phyloP scores from a whole-genome alignment of 2,888 invertebrate genomes.

The Meta bourneti region DNA sequence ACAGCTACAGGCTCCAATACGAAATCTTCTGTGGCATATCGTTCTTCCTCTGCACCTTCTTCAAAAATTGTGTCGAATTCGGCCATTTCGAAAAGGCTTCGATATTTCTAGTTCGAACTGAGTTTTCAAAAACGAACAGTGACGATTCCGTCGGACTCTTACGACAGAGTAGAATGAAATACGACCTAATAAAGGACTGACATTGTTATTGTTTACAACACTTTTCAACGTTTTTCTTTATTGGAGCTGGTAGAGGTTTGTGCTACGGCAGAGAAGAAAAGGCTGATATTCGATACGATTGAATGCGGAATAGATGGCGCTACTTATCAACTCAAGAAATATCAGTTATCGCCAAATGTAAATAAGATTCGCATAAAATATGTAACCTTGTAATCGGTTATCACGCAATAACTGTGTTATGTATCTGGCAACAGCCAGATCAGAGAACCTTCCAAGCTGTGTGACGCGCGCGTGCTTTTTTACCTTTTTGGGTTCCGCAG shows the following conservation, averaged over 20 bases:
- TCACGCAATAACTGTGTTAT: constrained; percentile 9
- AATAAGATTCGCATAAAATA: neutral
- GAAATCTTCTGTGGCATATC: constrained; percentile 83
- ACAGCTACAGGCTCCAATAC: constrained; percentile 91
- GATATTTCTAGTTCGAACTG: neutral
- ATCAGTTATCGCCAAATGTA: neutral
- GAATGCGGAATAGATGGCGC: neutral
- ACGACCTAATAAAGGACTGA: neutral
- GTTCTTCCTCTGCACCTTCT: constrained; percentile 91
- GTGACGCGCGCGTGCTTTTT: constrained; percentile 31
- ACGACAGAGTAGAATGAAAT: neutral
- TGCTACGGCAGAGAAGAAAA: neutral
- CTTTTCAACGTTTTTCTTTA: neutral
- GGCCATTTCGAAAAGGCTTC: constrained; percentile 85
- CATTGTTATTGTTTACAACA: constrained; percentile 1
- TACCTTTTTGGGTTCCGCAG: too few relatives aligned
- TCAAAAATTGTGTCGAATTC: constrained; percentile 98
- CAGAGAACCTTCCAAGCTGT: constrained; percentile 59
- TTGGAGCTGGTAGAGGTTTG: neutral
- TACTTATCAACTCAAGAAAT: too few relatives aligned
- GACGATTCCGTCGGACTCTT: neutral
- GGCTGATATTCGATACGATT: neutral
- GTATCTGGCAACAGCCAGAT: constrained; percentile 66
- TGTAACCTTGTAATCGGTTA: too few relatives aligned
- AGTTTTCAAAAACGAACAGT: neutral